phyloP scores from a whole-genome alignment of 2,888 invertebrate species.

The Cheilosia impressa region DNA sequence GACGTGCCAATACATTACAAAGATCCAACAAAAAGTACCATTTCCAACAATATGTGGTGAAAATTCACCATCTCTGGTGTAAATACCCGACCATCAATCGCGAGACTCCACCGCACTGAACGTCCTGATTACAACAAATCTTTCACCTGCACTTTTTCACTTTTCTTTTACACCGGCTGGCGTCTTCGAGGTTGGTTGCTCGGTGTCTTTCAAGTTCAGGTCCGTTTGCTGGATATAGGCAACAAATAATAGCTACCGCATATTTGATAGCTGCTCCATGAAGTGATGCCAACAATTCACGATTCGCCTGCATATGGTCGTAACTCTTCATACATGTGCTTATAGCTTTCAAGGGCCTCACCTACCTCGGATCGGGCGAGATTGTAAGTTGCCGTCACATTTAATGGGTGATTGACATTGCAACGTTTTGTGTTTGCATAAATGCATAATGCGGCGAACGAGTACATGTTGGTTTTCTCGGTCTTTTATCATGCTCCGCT shows the following conservation, averaged over 20 bases:
- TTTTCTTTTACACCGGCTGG: conserved; percentile 5
- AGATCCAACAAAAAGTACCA: conserved; percentile 29
- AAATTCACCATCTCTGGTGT: conserved; percentile 37
- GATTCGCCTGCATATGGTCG: conserved; percentile 30
- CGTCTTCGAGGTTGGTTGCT: conserved; percentile 38
- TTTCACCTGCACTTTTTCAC: conserved; percentile 52
- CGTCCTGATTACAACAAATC: conserved; percentile 49
- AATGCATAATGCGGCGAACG: conserved; percentile 39
- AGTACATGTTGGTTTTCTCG: background rate
- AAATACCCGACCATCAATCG: conserved; percentile 22
- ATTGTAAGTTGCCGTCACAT: conserved; percentile 46
- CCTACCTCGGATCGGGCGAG: conserved; percentile 34
- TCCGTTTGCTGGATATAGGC: conserved; percentile 54
- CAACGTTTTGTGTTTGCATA: conserved; percentile 59
- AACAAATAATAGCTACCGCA: conserved; percentile 50
- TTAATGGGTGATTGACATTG: conserved; percentile 70
- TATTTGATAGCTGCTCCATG: conserved; percentile 40
- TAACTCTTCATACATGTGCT: conserved; percentile 20
- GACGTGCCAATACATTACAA: conserved; percentile 39
- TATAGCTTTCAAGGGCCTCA: conserved; percentile 68
- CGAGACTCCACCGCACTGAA: conserved; percentile 12
- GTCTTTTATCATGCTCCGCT: background rate
- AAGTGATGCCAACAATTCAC: conserved; percentile 59
- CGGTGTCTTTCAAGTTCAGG: conserved; percentile 67
- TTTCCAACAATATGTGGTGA: conserved; percentile 34